These are phyloP conservation scores for Emys orbicularis DNA, from an alignment of 2,797 vertebrate species.

Conservation along the genomic window DNA sequence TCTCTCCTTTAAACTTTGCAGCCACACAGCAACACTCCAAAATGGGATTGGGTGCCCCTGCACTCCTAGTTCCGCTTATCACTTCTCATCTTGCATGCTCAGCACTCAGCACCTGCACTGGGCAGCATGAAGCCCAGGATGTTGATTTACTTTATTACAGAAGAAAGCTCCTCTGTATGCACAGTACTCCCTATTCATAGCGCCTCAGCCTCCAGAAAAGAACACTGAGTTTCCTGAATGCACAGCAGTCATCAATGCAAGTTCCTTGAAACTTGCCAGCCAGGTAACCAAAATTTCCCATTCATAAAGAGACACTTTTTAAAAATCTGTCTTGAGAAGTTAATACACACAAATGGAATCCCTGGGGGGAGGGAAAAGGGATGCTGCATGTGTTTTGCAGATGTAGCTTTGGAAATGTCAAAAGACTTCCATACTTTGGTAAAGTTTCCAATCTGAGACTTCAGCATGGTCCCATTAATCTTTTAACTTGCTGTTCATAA, in stretches of 20 bases:
- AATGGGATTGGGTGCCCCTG: neutral
- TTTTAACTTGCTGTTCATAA: neutral
- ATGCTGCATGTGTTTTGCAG: conserved; percentile 38
- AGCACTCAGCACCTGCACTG: neutral
- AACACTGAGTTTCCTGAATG: neutral
- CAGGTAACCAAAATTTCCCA: conserved; percentile 24
- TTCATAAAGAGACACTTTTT: conserved; percentile 41
- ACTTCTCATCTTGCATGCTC: neutral
- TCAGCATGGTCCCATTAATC: neutral
- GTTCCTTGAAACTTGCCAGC: conserved; percentile 26
- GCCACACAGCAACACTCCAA: neutral
- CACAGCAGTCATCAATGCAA: neutral
- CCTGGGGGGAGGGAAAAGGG: neutral
- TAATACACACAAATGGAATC: conserved; percentile 30
- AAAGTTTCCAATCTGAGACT: conserved; percentile 18
- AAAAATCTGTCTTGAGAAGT: neutral
- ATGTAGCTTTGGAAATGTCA: conserved; percentile 39
- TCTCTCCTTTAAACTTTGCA: neutral
- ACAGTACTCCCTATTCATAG: neutral
- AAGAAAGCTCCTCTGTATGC: neutral
- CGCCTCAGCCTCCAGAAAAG: neutral
- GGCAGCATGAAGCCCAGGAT: neutral
- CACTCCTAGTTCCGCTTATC: neutral
- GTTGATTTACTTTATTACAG: neutral
- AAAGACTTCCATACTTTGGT: neutral